Evolutionary conservation across 23 tunicate species (phyloP).

Genomic region (Trididemnum clinides): DNA sequence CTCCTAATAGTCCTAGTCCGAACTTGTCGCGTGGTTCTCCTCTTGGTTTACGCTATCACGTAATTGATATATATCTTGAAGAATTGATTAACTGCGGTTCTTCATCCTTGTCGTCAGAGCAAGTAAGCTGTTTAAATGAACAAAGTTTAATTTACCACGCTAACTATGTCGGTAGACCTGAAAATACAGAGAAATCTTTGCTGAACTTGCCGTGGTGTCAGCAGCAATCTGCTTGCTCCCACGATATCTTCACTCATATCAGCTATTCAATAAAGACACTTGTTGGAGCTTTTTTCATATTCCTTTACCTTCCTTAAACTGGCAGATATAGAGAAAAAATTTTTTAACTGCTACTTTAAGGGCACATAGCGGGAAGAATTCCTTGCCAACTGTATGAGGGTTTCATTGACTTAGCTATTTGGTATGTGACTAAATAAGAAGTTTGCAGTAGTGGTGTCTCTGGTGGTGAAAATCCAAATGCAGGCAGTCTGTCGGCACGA

Average conservation of each 20-base stretch:
- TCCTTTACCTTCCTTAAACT: no score
- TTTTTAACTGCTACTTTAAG: neutral
- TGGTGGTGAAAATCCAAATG: neutral
- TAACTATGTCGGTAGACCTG: no score
- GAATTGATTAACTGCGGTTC: constrained; percentile 48
- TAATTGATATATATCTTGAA: constrained; percentile 70
- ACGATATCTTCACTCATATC: neutral
- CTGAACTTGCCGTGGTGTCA: neutral
- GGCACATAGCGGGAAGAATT: neutral
- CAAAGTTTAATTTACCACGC: no score
- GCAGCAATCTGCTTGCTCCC: neutral
- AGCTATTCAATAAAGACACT: neutral
- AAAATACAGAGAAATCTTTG: neutral
- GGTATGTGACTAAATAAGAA: neutral
- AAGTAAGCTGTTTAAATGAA: no score
- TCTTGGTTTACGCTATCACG: constrained; percentile 68
- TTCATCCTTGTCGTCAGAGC: constrained; percentile 37
- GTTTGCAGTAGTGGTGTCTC: neutral
- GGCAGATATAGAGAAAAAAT: no score
- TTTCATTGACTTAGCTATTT: neutral
- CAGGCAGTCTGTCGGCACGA: neutral
- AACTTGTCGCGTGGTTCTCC: constrained; percentile 37
- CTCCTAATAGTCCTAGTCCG: constrained; percentile 22
- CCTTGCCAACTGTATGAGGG: neutral
- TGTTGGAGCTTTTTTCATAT: neutral